Evolutionary conservation across 2,888 invertebrate genomes (phyloP).

Genomic region (Pterostichus madidus): DNA sequence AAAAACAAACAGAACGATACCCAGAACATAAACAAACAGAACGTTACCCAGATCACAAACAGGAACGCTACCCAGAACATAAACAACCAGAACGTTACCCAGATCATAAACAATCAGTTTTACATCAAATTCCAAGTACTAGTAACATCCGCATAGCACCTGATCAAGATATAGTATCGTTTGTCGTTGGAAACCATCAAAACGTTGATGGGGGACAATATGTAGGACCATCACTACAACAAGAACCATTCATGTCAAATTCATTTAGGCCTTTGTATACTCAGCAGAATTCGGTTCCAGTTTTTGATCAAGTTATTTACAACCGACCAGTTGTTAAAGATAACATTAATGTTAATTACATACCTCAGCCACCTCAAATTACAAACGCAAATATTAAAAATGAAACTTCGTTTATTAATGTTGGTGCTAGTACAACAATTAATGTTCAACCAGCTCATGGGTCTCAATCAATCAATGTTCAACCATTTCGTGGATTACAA

Average conservation of each 20-base stretch:
- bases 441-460: conserved; percentile 75
- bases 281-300: conserved; percentile 43
- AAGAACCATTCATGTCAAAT: conserved; percentile 77
- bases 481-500: conserved; percentile 73
- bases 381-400: conserved; percentile 47
- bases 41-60: conserved; percentile 71
- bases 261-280: conserved; percentile 74
- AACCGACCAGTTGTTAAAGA: conserved; percentile 49
- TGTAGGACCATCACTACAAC: conserved; percentile 78
- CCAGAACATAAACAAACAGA: not conserved
- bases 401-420: conserved; percentile 36
- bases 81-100: conserved; percentile 38
- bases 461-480: conserved; percentile 72
- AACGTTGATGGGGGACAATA: conserved; percentile 78
- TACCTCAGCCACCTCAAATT: conserved; percentile 56
- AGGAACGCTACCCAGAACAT: conserved; percentile 71
- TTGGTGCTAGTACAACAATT: conserved; percentile 69
- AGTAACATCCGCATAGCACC: conserved; percentile 83
- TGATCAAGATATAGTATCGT: conserved; percentile 83
- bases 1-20: not conserved
- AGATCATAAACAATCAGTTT: conserved; percentile 58
- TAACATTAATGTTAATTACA: conserved; percentile 23
- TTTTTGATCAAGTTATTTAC: conserved; percentile 53
- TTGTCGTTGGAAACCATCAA: conserved; percentile 83
- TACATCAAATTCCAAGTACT: conserved; percentile 79